phyloP scores from a whole-genome alignment of 2,113 vertebrate genomes.

The Numida meleagris region DNA sequence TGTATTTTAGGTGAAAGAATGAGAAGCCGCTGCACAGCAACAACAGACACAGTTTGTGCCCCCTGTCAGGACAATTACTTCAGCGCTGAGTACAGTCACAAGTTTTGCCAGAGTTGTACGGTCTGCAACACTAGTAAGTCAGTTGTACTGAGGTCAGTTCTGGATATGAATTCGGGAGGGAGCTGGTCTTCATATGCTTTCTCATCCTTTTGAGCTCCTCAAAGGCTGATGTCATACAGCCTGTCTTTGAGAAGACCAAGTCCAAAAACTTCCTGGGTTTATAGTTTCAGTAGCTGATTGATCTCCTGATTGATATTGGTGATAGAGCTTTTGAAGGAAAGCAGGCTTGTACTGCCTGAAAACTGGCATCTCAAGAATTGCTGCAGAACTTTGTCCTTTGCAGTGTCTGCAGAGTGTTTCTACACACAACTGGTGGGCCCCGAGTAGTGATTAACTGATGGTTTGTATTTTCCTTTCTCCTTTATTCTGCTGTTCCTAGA shows the following conservation, averaged over 20 bases:
- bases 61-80: slow-evolving; percentile 51
- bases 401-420: neutral
- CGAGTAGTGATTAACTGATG: neutral
- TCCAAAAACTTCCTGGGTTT: neutral
- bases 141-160: fast-evolving
- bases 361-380: neutral
- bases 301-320: no score
- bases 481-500: neutral
- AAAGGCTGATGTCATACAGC: neutral
- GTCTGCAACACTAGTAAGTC: slow-evolving; percentile 71
- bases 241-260: fast-evolving
- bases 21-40: slow-evolving; percentile 1
- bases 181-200: neutral
- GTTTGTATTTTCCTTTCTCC: neutral
- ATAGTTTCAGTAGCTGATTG: no score
- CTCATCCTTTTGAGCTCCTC: neutral
- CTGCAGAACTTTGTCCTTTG: neutral
- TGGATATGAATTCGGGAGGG: neutral
- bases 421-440: no score
- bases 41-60: neutral
- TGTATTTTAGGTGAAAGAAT: slow-evolving; percentile 61
- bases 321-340: neutral
- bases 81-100: neutral
- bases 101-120: slow-evolving; percentile 59
- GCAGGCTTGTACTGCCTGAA: neutral